These are phyloP conservation scores for Miltochrista miniata DNA, from an alignment of 2,888 invertebrate species.

Conservation along the genomic window DNA sequence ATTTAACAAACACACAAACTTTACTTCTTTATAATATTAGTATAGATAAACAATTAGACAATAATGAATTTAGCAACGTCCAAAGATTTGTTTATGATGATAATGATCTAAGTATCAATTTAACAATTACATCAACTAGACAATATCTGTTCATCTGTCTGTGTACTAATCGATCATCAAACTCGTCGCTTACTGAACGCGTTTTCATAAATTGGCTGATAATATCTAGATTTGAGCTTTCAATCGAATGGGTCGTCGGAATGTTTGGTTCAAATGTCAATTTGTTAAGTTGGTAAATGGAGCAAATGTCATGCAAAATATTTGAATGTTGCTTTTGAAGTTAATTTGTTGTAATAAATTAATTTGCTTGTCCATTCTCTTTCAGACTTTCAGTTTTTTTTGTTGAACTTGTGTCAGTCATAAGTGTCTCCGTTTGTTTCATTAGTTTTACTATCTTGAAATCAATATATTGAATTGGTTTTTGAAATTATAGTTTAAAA, in stretches of 20 bases:
- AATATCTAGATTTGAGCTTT: slow-evolving; percentile 13
- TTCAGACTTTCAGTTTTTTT: too few relatives aligned
- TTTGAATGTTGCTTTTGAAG: too few relatives aligned
- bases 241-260: slow-evolving; percentile 4
- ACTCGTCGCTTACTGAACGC: too few relatives aligned
- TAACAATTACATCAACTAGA: slow-evolving; percentile 2
- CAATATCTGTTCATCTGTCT: slow-evolving; percentile 24
- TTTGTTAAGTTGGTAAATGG: background rate
- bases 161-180: slow-evolving; percentile 2
- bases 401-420: too few relatives aligned
- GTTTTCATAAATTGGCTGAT: slow-evolving; percentile 6
- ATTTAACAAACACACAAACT: too few relatives aligned
- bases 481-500: too few relatives aligned
- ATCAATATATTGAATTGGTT: too few relatives aligned
- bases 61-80: background rate
- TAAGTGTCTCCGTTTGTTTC: too few relatives aligned
- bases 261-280: background rate
- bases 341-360: background rate
- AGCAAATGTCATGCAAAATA: background rate
- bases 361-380: too few relatives aligned
- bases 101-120: background rate
- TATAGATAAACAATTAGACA: too few relatives aligned
- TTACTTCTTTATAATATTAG: too few relatives aligned
- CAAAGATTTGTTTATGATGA: slow-evolving; percentile 2
- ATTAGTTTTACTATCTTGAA: too few relatives aligned